phyloP scores from a whole-genome alignment of 2,888 invertebrate species.

The Caenorhabditis sinica region DNA sequence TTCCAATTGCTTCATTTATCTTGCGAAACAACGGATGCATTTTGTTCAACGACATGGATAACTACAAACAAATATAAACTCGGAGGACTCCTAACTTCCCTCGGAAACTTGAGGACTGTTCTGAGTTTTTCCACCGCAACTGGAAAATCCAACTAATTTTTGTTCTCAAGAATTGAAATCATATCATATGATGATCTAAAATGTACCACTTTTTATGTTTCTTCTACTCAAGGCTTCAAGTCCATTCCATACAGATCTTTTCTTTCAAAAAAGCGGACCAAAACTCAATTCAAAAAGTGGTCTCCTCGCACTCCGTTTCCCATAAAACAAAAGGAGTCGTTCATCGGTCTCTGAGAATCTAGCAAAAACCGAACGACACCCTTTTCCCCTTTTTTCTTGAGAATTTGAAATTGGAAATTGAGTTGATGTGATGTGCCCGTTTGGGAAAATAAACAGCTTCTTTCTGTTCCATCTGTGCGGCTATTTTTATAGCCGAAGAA shows the following conservation, averaged over 20 bases:
- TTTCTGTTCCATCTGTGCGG: slow-evolving; percentile 12
- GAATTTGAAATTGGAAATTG: slow-evolving; percentile 64
- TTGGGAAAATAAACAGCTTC: slow-evolving; percentile 57
- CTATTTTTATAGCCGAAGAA: slow-evolving; percentile 38
- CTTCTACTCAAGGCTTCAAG: too few species aligned
- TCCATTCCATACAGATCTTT: neutral
- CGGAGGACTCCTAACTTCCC: too few species aligned
- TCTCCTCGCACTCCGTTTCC: neutral
- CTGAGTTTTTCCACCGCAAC: too few species aligned
- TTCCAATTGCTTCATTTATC: too few species aligned
- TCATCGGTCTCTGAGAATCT: slow-evolving; percentile 36
- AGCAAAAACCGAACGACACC: slow-evolving; percentile 46
- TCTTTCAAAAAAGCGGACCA: neutral
- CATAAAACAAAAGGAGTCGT: slow-evolving; percentile 21
- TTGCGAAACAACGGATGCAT: too few species aligned
- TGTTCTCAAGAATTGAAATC: too few species aligned
- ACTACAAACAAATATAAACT: too few species aligned
- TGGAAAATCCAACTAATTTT: too few species aligned
- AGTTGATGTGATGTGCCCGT: slow-evolving; percentile 63
- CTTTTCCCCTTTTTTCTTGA: slow-evolving; percentile 5
- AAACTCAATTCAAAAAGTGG: slow-evolving; percentile 16
- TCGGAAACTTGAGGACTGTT: too few species aligned
- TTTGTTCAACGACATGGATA: too few species aligned
- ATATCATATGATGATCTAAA: too few species aligned
- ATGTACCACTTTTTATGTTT: too few species aligned